Conservation (phyloP, 2,113 vertebrate genomes). For the Macrotus californicus region DNA sequence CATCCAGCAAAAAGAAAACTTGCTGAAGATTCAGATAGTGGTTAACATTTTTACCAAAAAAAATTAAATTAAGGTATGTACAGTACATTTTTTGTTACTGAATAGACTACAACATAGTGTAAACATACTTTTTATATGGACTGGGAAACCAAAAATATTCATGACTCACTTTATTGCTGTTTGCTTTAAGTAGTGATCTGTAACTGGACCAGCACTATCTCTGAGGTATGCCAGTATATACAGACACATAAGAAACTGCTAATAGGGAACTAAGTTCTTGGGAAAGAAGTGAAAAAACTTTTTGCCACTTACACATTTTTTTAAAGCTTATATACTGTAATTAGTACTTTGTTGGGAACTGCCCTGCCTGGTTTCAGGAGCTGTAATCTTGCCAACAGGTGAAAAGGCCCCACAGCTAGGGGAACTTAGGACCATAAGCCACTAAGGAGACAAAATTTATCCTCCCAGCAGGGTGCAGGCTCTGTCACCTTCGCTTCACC, state of each 20-base stretch:
- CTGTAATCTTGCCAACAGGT: no score
- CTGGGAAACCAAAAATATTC: not conserved
- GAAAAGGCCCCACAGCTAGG: no score
- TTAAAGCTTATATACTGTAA: not conserved
- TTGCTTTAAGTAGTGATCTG: not conserved
- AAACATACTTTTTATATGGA: not conserved
- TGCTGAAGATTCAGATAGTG: no score
- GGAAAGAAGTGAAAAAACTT: no score
- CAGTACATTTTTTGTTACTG: not conserved
- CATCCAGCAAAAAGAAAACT: not conserved
- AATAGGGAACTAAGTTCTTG: not conserved
- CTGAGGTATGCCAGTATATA: not conserved
- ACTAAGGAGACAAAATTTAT: no score
- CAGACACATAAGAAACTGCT: not conserved
- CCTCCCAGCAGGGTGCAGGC: no score
- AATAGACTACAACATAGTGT: not conserved
- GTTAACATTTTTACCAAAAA: not conserved
- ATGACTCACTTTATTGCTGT: not conserved
- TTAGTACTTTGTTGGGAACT: not conserved
- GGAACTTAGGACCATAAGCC: no score
- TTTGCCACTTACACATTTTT: no score
- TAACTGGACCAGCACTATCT: not conserved
- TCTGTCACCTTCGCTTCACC: no score
- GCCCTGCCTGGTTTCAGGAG: no score
- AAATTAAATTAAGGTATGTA: not conserved